phyloP scores from a whole-genome alignment of 2,888 invertebrate species.

The Eristalinus sepulchralis region DNA sequence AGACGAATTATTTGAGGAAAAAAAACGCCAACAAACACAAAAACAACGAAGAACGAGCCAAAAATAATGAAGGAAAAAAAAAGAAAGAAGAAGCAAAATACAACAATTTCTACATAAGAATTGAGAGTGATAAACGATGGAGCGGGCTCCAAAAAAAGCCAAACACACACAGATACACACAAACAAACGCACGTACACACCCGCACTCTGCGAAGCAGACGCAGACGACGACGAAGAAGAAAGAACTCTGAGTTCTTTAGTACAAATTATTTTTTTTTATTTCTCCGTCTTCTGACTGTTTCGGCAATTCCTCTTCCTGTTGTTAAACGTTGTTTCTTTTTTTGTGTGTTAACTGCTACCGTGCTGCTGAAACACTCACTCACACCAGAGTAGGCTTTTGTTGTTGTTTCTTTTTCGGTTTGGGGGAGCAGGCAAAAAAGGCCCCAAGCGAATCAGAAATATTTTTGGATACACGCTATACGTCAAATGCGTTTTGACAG shows the following conservation, averaged over 20 bases:
- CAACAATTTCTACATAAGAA: constrained; percentile 44
- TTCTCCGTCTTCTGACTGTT: constrained; percentile 50
- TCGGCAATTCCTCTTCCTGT: constrained; percentile 68
- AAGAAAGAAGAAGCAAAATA: constrained; percentile 32
- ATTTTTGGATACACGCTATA: constrained; percentile 12
- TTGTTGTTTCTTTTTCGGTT: background rate
- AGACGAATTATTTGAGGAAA: constrained; percentile 80
- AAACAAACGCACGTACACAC: background rate
- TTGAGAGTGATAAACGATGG: constrained; percentile 23
- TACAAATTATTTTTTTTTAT: background rate
- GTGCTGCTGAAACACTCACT: background rate
- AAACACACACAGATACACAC: background rate
- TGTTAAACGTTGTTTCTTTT: constrained; percentile 38
- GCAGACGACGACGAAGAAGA: constrained; percentile 11
- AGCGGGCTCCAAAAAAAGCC: constrained; percentile 56
- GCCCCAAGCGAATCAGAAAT: background rate
- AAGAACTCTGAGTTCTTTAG: constrained; percentile 52
- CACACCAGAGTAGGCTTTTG: background rate
- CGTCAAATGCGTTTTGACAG: constrained; percentile 47
- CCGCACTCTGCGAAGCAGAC: background rate
- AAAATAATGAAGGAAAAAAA: constrained; percentile 34
- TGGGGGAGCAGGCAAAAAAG: background rate
- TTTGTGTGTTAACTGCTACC: constrained; percentile 27
- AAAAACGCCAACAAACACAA: constrained; percentile 17
- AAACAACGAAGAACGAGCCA: constrained; percentile 56